Percentiles rank a stretch among this genome's conserved stretches.
Conservation (phyloP, 2,113 vertebrate species). For the Theristicus caerulescens region DNA sequence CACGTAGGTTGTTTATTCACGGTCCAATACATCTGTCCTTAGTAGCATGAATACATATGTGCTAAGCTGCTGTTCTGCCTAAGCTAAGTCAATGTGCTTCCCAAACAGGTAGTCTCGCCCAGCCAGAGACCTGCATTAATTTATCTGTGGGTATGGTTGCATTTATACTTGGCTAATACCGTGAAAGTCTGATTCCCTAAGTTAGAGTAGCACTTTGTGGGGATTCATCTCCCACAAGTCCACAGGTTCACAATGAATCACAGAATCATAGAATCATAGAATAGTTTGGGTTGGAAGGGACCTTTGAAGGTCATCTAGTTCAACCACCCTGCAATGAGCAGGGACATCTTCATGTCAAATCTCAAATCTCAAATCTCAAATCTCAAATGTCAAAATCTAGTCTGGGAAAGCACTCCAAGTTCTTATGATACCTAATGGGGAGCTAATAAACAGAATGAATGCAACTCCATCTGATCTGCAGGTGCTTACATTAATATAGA, state of each 20-base stretch:
- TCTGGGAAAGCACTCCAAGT: not conserved
- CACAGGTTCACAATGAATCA: not conserved
- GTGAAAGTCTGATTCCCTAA: not conserved
- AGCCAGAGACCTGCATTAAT: not conserved
- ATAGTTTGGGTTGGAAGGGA: too few species aligned
- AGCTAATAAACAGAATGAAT: not conserved
- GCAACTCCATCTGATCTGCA: not conserved
- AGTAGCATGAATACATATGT: not conserved
- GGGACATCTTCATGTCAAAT: too few species aligned
- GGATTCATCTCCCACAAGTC: not conserved
- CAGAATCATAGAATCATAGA: too few species aligned
- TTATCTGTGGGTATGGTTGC: not conserved
- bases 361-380: not conserved
- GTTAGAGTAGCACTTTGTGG: not conserved
- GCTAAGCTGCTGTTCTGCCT: not conserved
- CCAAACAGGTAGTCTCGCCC: rapidly evolving
- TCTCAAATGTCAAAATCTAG: not conserved
- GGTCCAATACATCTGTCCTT: not conserved
- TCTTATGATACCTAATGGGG: not conserved
- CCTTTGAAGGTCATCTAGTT: too few species aligned
- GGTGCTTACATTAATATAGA: not conserved
- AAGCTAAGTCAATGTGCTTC: not conserved
- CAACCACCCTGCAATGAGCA: too few species aligned
- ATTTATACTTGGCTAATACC: not conserved
- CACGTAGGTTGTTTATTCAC: not conserved